Base-by-base conservation (phyloP, 1,140 invertebrate species). In the Aricia agestis region DNA sequence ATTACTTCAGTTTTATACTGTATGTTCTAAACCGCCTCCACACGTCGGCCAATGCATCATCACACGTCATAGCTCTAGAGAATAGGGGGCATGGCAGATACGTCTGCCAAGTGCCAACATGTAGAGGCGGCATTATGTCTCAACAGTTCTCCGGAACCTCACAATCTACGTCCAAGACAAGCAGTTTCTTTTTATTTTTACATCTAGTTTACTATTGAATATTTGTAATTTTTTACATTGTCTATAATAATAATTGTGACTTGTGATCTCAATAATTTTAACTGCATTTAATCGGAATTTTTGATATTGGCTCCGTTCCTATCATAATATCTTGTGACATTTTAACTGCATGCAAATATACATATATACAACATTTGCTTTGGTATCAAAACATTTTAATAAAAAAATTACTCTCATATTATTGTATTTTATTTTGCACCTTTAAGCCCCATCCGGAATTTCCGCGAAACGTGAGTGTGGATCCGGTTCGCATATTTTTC, bases 361-460 rank as follows among this genome's bases (percentile, higher is more conserved):
- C 6, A n/a, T 13, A 13, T 59, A 63, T 63, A 63, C 59, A 63
- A 63, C 78, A 86, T 89, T 86, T 90, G 87, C 87, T 90, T 90
- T 90, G 81, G 83, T 87, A 89, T 85, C 83, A 77, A 84, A 83
- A 77, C 74, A 78, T 90, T 90, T 87, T 87, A 82, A 84, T 84
- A 82, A 88, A 87, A 89, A 87, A 90, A 82, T 80, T 80, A 88
- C 82, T 87, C 82, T 84, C 83, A 76, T 77, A 74, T 65, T 69
- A 6, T 58, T 66, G 69, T 70, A 7, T 76, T 82, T 81, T 70
- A 65, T 68, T 76, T 70, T 15, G 52, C 9, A 41, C 11, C 25
- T 42, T 19, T 18, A n/a, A n/a, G n/a, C n/a, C n/a, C n/a, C n/a
- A n/a, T n/a, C n/a, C n/a, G n/a, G n/a, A n/a, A n/a, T n/a, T n/a